phyloP scores from a whole-genome alignment of 1,140 invertebrate genomes.

The Brevipalpus yothersi region DNA sequence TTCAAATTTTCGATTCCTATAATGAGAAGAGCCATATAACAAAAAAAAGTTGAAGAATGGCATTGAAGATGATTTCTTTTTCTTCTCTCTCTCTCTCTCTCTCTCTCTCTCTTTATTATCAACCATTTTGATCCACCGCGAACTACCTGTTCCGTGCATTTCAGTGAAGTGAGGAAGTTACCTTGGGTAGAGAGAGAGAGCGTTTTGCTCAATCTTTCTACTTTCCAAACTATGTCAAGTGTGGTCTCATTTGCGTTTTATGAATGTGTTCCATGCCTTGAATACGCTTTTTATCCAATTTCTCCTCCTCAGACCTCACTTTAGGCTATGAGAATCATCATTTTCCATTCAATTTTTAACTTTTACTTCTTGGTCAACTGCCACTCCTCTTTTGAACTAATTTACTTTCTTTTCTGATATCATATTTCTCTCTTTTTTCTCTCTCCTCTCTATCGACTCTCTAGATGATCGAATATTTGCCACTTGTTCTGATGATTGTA shows the following conservation, averaged over 20 bases:
- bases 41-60: neutral
- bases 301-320: no score
- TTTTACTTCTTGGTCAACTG: no score
- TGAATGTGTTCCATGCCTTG: no score
- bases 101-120: neutral
- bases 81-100: neutral
- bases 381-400: neutral
- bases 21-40: neutral
- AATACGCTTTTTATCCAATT: no score
- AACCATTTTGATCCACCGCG: neutral
- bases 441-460: neutral
- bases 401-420: neutral
- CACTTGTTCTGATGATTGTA: slow-evolving; percentile 75
- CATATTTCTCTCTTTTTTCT: neutral
- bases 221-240: no score
- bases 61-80: neutral
- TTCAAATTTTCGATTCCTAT: neutral
- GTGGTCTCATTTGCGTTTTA: no score
- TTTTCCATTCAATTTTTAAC: no score
- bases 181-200: no score
- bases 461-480: slow-evolving; percentile 64
- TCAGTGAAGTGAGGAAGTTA: no score
- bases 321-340: no score
- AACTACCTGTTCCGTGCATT: no score
- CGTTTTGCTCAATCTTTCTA: no score